phyloP scores from a whole-genome alignment of 2,113 vertebrate species.

The Scartelaos histophorus region DNA sequence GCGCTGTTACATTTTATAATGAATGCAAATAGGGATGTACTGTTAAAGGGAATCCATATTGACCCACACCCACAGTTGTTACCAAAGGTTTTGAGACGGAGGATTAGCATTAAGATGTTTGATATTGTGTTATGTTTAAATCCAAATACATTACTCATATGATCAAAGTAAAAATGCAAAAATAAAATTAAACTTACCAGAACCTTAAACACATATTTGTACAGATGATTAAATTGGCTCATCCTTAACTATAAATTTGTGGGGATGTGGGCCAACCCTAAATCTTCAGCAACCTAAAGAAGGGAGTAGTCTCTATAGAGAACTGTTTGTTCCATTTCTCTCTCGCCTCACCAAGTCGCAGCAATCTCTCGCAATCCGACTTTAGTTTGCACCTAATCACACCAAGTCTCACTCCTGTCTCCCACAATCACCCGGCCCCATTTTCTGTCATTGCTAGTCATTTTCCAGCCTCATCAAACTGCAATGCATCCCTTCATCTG shows the following conservation, averaged over 20 bases:
- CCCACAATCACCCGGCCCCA: slow-evolving; percentile 60
- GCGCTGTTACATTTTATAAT: slow-evolving; percentile 23
- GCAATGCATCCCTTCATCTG: slow-evolving; percentile 31
- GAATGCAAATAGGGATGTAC: slow-evolving; percentile 11
- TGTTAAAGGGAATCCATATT: no score
- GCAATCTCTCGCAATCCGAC: slow-evolving; percentile 58
- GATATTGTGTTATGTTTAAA: no score
- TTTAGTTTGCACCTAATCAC: slow-evolving; percentile 66
- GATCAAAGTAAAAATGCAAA: not conserved
- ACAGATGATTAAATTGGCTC: not conserved
- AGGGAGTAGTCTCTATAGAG: slow-evolving; percentile 24
- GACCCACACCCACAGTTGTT: no score
- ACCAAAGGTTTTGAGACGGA: no score
- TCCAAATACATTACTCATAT: not conserved
- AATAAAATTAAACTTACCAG: not conserved
- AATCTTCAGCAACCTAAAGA: slow-evolving; percentile 27
- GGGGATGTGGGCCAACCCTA: slow-evolving; percentile 41
- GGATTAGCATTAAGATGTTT: no score
- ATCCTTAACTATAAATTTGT: slow-evolving; percentile 49
- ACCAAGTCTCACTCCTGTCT: slow-evolving; percentile 58
- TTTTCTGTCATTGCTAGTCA: slow-evolving; percentile 67
- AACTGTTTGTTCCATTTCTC: slow-evolving; percentile 55
- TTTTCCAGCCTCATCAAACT: slow-evolving; percentile 60
- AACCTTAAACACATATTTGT: not conserved
- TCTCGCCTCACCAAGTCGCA: slow-evolving; percentile 41